Base-by-base conservation (phyloP, 2,888 invertebrate species). In the Sinodicranocentrus sp. region DNA sequence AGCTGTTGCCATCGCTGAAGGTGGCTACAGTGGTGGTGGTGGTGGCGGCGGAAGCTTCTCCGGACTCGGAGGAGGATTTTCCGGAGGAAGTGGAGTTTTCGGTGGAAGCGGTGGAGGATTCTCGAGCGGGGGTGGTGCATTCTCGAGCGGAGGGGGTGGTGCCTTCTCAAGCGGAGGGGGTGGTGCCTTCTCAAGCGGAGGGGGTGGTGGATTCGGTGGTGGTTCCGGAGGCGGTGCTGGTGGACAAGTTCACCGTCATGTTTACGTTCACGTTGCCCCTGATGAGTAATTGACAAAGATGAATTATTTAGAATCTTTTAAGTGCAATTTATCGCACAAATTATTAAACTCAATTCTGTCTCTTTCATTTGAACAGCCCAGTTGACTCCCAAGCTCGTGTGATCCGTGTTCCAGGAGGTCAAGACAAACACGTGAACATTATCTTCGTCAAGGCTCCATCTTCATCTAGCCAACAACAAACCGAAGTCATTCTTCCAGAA, bases 401-500 rank as follows among this genome's bases (percentile, higher is more conserved):
- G 8, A 72, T 80, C 25, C 63, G 80, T 15, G 80, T 80, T 61
- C 80, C 80, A 17, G 80, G 80, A 33, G 80, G 80, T 17, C 82
- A 77, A 28, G 85, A 78, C 17, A 85, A 82, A 57, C 84, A 84
- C 26, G 84, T n/a, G n/a, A n/a, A n/a, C n/a, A n/a, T n/a, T n/a
- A n/a, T n/a, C n/a, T n/a, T n/a, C n/a, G n/a, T n/a, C 78, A 83
- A 80, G 33, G 80, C 84, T 28, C 84, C 84, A 26, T 75, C 80
- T 8, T 17, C 61, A 57, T 76, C 75, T n/a, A 44, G 59, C 26
- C 28, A 21, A 19, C 68, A 61, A 23, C 68, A 96, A 91, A 95
- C 94, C 19, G 91, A 91, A 3, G 94, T 94, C 90, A 92, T 93
- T 89, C 92, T 93, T 89, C 92, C 93, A 76, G 93, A 94, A 85